These are phyloP conservation scores for Elephantulus edwardii DNA, from an alignment of 2,113 vertebrate genomes.

Conservation along the genomic window DNA sequence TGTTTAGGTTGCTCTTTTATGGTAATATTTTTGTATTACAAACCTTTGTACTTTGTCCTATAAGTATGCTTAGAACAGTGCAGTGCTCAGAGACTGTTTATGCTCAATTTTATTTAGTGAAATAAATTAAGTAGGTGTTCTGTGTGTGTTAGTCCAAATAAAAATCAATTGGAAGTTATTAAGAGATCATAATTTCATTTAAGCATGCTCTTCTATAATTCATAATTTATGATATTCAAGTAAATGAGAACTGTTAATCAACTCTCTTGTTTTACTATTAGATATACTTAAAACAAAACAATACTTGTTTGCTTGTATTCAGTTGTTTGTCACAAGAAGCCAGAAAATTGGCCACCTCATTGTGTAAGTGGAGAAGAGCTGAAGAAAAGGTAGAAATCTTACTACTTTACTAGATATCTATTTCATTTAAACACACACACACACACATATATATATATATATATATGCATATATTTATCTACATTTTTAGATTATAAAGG, in stretches of 20 bases:
- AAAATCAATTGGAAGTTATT: constrained; percentile 78
- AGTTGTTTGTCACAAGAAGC: not conserved
- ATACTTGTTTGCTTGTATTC: not conserved
- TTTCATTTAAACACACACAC: not conserved
- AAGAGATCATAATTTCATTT: constrained; percentile 75
- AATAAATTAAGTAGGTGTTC: constrained; percentile 75
- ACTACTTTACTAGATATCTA: not conserved
- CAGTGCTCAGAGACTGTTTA: not conserved
- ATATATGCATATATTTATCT: not conserved
- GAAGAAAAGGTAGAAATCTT: not conserved
- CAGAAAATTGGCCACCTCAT: not conserved
- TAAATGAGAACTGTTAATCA: constrained; percentile 51
- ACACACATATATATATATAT: too few relatives aligned
- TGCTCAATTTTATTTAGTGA: constrained; percentile 61
- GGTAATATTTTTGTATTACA: not conserved
- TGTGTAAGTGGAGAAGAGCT: not conserved
- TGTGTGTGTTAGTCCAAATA: constrained; percentile 68
- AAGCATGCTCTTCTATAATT: constrained; percentile 62
- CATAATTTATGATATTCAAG: constrained; percentile 75
- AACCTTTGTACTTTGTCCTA: constrained; percentile 3
- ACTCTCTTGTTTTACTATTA: constrained; percentile 59
- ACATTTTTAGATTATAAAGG: constrained; percentile 1
- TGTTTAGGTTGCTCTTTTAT: not conserved
- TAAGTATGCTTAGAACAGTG: constrained; percentile 29
- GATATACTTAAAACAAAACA: constrained; percentile 57